Conservation (phyloP, 2,113 vertebrate genomes). For the Aldabrachelys gigantea region DNA sequence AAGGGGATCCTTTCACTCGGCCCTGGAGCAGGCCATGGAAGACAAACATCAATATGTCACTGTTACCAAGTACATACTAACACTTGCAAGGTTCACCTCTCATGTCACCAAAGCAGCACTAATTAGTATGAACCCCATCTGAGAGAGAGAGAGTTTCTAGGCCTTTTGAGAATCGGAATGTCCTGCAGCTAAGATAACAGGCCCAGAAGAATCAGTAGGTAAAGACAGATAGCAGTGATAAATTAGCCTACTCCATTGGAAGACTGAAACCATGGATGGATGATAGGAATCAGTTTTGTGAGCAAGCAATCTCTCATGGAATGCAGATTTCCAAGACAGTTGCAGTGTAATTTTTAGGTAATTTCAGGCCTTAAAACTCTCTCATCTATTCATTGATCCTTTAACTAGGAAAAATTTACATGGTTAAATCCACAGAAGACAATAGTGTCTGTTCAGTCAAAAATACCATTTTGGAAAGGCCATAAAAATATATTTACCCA, state of each 20-base stretch:
- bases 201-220: background rate
- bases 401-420: constrained; percentile 10
- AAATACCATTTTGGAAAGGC: background rate
- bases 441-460: background rate
- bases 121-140: background rate
- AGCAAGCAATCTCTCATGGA: constrained; percentile 47
- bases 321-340: constrained; percentile 50
- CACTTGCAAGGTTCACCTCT: background rate
- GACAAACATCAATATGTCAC: background rate
- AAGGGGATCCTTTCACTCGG: background rate
- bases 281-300: constrained; percentile 42
- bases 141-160: background rate
- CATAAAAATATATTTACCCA: background rate
- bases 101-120: background rate
- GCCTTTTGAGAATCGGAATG: constrained; percentile 25
- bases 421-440: background rate
- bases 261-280: constrained; percentile 71
- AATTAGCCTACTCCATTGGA: constrained; percentile 64
- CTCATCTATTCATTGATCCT: background rate
- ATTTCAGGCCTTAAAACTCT: constrained; percentile 33
- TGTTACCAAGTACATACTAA: background rate
- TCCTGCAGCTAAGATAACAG: background rate
- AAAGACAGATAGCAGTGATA: constrained; percentile 64
- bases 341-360: constrained; percentile 30
- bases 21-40: background rate